Base-by-base conservation (phyloP, 2,797 vertebrate species). In the Platalea minor region DNA sequence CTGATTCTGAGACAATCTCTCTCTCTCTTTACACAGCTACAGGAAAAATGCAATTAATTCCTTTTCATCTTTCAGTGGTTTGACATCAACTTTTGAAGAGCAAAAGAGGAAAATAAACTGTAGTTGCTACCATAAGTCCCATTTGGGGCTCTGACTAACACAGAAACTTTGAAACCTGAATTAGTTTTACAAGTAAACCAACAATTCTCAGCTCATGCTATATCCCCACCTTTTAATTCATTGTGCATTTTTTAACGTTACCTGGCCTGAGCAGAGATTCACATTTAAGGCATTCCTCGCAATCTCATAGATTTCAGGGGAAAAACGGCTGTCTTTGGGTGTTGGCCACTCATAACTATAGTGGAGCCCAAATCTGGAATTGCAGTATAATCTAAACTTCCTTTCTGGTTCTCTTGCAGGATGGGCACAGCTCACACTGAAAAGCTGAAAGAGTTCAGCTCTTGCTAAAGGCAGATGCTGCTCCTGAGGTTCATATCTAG, bases 131-230 rank as follows among this genome's bases (percentile, higher is more conserved):
- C 5, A 0, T 5, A 77, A 41, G 26, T 43, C 25, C 33, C 31
- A 28, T 67, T 8, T 64, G 45, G 21, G 31, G 6, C 5, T 82
- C 33, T 45, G 35, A 51, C 46, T 63, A 86, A 56, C 20, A 41
- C 13, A 64, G 46, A 67, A 84, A 77, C 20, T 43, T 76, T 9
- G 26, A 69, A 56, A 75, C 7, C 28, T 25, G 4, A 25, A 48
- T 76, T 59, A 60, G 17, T 75, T 88, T 93, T 63, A 63, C 20
- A 73, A 69, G 19, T 28, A 78, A 86, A 77, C 5, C n/a, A 64
- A 25, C 17, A 83, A 54, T 15, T 70, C 46, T 50, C 0, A 0
- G 33, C 8, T 77, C 24, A 14, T 45, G 14, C 13, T 77, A 3
- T 21, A 28, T 67, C 84, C 26, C 28, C 28, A 18, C 23, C 8